Percentiles rank a stretch among this genome's conserved stretches.
Evolutionary conservation across 2,113 vertebrate genomes (phyloP).

Genomic region (Bos taurus): DNA sequence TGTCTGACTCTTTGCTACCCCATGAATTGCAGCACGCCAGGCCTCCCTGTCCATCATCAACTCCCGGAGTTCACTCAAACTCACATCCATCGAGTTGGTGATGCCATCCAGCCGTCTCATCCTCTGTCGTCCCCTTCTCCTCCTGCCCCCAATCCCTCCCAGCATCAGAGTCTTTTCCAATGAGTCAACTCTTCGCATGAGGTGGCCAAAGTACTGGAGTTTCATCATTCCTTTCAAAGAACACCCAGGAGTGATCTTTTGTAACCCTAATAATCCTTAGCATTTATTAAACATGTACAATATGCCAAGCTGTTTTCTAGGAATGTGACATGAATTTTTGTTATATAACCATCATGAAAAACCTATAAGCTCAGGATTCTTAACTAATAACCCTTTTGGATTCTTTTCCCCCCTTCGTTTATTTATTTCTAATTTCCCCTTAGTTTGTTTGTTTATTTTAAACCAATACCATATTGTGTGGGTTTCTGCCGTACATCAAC

Average conservation of each 20-base stretch:
- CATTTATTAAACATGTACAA: background rate
- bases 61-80: no score
- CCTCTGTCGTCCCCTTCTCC: rapidly evolving
- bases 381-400: background rate
- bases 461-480: background rate
- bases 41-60: no score
- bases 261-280: background rate
- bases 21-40: no score
- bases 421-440: background rate
- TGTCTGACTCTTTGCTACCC: rapidly evolving
- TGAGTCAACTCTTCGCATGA: no score
- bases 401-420: background rate
- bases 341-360: background rate
- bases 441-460: background rate
- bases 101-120: no score
- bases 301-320: background rate
- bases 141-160: no score
- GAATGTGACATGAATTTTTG: background rate
- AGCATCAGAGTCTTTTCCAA: no score
- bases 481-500: background rate
- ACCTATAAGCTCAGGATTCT: background rate
- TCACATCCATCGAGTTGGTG: rapidly evolving
- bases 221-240: no score
- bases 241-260: no score
- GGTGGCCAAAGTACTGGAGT: no score